Evolutionary conservation across 2,888 invertebrate species (phyloP).

Genomic region (Podabrus alpinus): DNA sequence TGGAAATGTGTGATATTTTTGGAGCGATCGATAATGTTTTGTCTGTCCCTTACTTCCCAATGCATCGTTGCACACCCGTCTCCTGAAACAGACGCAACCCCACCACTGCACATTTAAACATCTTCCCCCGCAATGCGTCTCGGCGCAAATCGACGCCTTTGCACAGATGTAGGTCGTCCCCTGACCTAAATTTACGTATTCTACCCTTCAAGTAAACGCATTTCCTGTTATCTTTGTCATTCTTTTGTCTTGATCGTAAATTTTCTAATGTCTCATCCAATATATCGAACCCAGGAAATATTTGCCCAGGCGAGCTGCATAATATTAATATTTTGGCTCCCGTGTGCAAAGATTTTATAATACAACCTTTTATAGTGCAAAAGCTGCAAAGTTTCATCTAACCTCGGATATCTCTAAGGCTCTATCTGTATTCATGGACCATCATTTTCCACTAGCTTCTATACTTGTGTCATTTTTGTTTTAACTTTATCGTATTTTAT

Average conservation of each 20-base stretch:
- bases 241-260: slow-evolving; percentile 10
- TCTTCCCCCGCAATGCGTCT: slow-evolving; percentile 36
- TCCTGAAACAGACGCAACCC: slow-evolving; percentile 25
- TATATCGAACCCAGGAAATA: background rate
- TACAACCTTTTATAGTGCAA: slow-evolving; percentile 41
- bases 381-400: slow-evolving; percentile 43
- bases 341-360: slow-evolving; percentile 27
- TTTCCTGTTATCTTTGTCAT: slow-evolving; percentile 31
- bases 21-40: slow-evolving; percentile 42
- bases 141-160: slow-evolving; percentile 34
- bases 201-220: slow-evolving; percentile 44
- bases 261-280: background rate
- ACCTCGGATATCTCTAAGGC: slow-evolving; percentile 43
- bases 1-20: background rate
- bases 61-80: slow-evolving; percentile 39
- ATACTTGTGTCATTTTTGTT: slow-evolving; percentile 2
- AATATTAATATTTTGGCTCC: slow-evolving; percentile 3
- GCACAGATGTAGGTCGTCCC: slow-evolving; percentile 39
- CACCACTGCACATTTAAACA: slow-evolving; percentile 36
- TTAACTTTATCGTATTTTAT: slow-evolving; percentile 10
- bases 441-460: slow-evolving; percentile 24
- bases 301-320: background rate
- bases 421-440: slow-evolving; percentile 44
- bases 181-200: slow-evolving; percentile 44
- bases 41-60: slow-evolving; percentile 41